phyloP scores from a whole-genome alignment of 2,113 vertebrate species.

The Circaetus cinerascens region DNA sequence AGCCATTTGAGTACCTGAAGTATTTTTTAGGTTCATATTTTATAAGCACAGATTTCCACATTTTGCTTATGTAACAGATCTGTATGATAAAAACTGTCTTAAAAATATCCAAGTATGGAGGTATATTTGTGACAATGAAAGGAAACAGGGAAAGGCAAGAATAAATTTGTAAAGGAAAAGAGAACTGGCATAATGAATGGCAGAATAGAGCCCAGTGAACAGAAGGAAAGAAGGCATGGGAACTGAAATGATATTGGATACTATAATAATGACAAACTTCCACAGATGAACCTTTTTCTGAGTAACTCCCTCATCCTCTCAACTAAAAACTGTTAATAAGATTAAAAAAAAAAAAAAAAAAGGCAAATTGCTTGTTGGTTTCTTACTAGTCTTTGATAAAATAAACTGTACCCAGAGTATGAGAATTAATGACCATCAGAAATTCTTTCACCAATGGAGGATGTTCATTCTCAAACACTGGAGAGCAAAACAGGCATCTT shows the following conservation, averaged over 20 bases:
- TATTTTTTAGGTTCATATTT: background rate
- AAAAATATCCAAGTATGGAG: background rate
- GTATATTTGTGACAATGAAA: background rate
- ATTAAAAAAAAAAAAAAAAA: background rate
- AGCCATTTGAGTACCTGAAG: background rate
- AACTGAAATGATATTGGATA: background rate
- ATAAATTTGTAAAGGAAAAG: background rate
- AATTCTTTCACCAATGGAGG: background rate
- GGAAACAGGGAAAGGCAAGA: background rate
- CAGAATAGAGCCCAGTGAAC: background rate
- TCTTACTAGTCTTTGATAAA: background rate
- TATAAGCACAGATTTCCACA: background rate
- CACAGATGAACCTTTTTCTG: background rate
- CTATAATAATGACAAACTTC: background rate
- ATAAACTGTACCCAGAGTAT: background rate
- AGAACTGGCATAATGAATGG: background rate
- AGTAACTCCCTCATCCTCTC: background rate
- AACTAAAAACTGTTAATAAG: background rate
- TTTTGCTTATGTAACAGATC: background rate
- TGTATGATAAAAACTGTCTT: background rate
- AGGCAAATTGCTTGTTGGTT: background rate
- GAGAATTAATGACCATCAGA: background rate
- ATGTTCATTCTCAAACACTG: rapidly evolving
- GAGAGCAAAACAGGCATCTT: background rate
- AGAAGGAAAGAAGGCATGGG: background rate